Percentiles rank a stretch among this genome's conserved stretches.
These are phyloP conservation scores for Agrenia bidenticulata DNA, from an alignment of 2,888 invertebrate species.

Conservation along the genomic window DNA sequence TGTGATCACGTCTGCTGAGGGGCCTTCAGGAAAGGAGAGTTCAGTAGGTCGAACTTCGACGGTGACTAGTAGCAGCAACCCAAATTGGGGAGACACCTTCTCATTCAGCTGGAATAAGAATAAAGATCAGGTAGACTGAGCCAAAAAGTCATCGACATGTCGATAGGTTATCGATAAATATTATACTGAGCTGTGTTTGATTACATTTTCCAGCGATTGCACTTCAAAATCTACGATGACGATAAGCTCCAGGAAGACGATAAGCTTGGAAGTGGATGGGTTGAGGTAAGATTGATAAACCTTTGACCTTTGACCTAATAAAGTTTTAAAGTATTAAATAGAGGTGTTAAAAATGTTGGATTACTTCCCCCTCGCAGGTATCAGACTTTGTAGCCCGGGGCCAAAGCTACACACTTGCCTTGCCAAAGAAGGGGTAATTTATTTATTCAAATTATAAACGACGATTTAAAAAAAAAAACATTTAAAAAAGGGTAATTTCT, in stretches of 20 bases:
- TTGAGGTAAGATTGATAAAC: constrained; percentile 29
- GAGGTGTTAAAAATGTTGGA: too few relatives aligned
- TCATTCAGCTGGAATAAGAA: constrained; percentile 33
- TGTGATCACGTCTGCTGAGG: constrained; percentile 34
- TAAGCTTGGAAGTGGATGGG: neutral
- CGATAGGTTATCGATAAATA: too few relatives aligned
- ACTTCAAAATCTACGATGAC: constrained; percentile 31
- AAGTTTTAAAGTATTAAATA: too few relatives aligned
- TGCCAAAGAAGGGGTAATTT: constrained; percentile 31
- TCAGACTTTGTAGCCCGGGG: constrained; percentile 38
- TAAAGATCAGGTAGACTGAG: constrained; percentile 25
- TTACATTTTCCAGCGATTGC: constrained; percentile 17
- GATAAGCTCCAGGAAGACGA: constrained; percentile 32
- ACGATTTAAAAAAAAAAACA: too few relatives aligned
- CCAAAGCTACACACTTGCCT: constrained; percentile 35
- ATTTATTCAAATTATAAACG: too few relatives aligned
- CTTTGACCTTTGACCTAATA: too few relatives aligned
- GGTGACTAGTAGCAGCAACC: constrained; percentile 33
- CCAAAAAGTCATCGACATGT: too few relatives aligned
- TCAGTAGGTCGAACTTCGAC: constrained; percentile 26
- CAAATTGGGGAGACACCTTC: constrained; percentile 38
- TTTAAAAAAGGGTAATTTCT: too few relatives aligned
- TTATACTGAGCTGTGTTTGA: neutral
- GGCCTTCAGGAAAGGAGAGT: constrained; percentile 28
- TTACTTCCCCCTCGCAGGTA: too few relatives aligned